Evolutionary conservation across 2,113 vertebrate genomes (phyloP).

Genomic region (Leptobrachium leishanense): DNA sequence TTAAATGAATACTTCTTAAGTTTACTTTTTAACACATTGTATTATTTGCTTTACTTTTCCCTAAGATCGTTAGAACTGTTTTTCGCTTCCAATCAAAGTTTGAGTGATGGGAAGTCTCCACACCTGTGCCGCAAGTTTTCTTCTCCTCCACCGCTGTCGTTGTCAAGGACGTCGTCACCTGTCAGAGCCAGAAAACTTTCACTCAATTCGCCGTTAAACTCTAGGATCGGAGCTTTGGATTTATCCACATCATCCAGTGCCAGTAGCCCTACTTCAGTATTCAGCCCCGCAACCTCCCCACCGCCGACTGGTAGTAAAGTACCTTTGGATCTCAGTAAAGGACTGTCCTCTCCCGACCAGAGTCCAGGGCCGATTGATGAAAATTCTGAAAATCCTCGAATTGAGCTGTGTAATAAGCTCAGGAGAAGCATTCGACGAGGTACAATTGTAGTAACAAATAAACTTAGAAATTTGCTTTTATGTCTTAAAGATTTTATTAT

Average conservation of each 20-base stretch:
- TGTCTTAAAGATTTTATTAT: no score
- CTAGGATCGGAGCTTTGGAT: conserved; percentile 82
- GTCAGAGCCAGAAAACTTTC: conserved; percentile 89
- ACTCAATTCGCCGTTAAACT: conserved; percentile 85
- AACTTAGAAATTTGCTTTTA: no score
- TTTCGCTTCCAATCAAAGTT: conserved; percentile 89
- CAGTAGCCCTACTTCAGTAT: conserved; percentile 75
- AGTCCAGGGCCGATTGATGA: conserved; percentile 74
- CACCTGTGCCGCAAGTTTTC: conserved; percentile 94
- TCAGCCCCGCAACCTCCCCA: conserved; percentile 75
- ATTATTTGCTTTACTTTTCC: conserved; percentile 8
- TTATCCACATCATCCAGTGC: conserved; percentile 75
- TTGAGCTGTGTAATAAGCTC: conserved; percentile 85
- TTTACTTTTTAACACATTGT: no score
- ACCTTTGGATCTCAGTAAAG: conserved; percentile 74
- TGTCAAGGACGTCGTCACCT: conserved; percentile 87
- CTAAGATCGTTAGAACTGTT: conserved; percentile 93
- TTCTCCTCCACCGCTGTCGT: conserved; percentile 87
- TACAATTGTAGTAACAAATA: conserved; percentile 41
- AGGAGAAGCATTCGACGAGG: conserved; percentile 88
- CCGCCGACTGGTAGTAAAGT: conserved; percentile 73
- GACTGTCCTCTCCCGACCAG: conserved; percentile 81
- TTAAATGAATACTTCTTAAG: no score
- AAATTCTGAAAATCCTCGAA: conserved; percentile 73
- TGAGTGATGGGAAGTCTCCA: conserved; percentile 86